Conservation (phyloP, 2,113 vertebrate genomes). For the Tachycineta bicolor region DNA sequence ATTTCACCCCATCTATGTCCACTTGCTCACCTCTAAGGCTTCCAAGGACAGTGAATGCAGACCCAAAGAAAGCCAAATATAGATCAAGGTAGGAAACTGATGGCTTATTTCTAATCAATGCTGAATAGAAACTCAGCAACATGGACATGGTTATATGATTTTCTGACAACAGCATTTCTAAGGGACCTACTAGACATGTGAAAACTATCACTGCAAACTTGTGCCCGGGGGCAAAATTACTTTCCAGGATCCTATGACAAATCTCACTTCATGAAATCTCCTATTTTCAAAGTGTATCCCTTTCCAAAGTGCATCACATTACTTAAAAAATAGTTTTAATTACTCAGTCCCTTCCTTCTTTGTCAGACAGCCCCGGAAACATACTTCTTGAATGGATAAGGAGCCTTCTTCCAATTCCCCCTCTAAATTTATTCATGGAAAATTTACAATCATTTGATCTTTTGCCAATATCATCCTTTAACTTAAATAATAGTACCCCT, state of each 20-base stretch:
- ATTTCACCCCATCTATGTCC: background rate
- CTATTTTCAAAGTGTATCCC: background rate
- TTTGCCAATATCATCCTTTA: constrained; percentile 34
- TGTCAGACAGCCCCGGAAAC: background rate
- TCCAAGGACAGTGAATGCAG: background rate
- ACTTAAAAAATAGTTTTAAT: background rate
- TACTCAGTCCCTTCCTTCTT: background rate
- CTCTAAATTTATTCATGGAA: constrained; percentile 22
- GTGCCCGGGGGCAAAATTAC: background rate
- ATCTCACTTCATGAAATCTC: background rate
- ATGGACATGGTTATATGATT: background rate
- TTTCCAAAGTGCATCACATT: background rate
- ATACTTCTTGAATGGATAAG: background rate
- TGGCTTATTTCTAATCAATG: background rate
- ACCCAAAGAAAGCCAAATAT: background rate
- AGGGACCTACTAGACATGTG: background rate
- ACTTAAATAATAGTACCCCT: constrained; percentile 13
- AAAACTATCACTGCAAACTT: background rate
- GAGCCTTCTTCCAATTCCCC: background rate
- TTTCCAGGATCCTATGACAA: background rate
- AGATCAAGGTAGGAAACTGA: background rate
- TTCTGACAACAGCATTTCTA: background rate
- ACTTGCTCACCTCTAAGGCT: background rate
- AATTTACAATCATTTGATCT: constrained; percentile 39
- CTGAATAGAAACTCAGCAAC: background rate